phyloP scores from a whole-genome alignment of 2,797 vertebrate species.

The Tarsius wallacei region DNA sequence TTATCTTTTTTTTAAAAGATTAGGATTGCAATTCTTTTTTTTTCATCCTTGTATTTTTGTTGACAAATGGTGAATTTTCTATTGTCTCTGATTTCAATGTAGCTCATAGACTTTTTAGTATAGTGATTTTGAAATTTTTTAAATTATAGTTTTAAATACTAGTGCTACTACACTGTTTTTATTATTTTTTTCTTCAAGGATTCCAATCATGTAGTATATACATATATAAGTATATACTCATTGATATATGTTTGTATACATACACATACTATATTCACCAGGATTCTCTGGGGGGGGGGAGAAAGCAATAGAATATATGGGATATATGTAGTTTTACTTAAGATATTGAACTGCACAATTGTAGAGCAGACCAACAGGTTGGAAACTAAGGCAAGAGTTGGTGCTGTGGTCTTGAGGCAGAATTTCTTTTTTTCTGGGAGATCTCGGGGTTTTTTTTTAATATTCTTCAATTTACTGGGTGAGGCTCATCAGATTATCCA shows the following conservation, averaged over 20 bases:
- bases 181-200: neutral
- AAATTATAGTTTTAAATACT: neutral
- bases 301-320: too few species aligned
- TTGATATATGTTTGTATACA: too few species aligned
- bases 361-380: neutral
- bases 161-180: neutral
- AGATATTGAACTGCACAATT: neutral
- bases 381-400: neutral
- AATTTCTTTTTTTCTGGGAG: neutral
- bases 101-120: neutral
- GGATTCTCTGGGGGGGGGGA: neutral
- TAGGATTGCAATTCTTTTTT: neutral
- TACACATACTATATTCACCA: neutral
- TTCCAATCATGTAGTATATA: neutral
- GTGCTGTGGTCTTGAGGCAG: too few species aligned
- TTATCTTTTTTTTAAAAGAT: neutral
- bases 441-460: neutral
- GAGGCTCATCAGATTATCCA: neutral
- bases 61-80: neutral
- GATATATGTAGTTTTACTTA: neutral
- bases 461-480: neutral
- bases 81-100: neutral
- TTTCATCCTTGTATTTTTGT: neutral
- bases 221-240: neutral
- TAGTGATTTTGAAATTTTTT: neutral